Evolutionary conservation across 2,113 vertebrate genomes (phyloP).

Genomic region (Lepidothrix coronata): DNA sequence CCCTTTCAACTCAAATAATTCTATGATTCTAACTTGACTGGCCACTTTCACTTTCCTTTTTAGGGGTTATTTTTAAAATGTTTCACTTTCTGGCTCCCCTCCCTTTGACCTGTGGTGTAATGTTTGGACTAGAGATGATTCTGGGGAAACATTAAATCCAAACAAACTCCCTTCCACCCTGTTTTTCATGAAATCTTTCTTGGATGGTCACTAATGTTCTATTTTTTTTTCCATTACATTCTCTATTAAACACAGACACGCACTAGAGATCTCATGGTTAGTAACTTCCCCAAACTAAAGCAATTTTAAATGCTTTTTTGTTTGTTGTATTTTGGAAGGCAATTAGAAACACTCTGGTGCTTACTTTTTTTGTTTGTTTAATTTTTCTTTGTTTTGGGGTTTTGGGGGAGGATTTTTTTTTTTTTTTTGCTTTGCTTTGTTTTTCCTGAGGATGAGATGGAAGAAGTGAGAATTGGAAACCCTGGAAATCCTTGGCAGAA

Average conservation of each 20-base stretch:
- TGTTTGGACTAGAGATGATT: slow-evolving; percentile 61
- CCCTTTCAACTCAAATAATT: background rate
- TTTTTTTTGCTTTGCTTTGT: background rate
- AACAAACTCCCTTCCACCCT: slow-evolving; percentile 49
- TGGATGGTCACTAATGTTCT: slow-evolving; percentile 28
- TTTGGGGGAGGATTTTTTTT: background rate
- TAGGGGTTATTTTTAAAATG: slow-evolving; percentile 39
- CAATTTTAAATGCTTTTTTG: background rate
- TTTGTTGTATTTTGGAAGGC: background rate
- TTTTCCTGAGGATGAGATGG: background rate
- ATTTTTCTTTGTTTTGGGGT: background rate
- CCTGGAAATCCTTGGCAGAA: background rate
- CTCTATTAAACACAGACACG: background rate
- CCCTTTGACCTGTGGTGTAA: slow-evolving; percentile 54
- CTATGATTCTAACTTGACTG: background rate
- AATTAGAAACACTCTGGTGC: background rate
- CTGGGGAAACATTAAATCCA: slow-evolving; percentile 51
- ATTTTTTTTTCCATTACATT: slow-evolving; percentile 30
- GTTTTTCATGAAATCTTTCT: slow-evolving; percentile 54
- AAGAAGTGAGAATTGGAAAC: background rate
- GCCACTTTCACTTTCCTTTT: slow-evolving; percentile 62
- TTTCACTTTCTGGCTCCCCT: slow-evolving; percentile 44
- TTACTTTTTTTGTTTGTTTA: background rate
- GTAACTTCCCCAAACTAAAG: slow-evolving; percentile 4
- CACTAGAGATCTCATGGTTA: background rate